Percentiles rank a stretch among this genome's conserved stretches.
phyloP scores from a whole-genome alignment of 2,888 invertebrate genomes.

The Sinelater perroti region DNA sequence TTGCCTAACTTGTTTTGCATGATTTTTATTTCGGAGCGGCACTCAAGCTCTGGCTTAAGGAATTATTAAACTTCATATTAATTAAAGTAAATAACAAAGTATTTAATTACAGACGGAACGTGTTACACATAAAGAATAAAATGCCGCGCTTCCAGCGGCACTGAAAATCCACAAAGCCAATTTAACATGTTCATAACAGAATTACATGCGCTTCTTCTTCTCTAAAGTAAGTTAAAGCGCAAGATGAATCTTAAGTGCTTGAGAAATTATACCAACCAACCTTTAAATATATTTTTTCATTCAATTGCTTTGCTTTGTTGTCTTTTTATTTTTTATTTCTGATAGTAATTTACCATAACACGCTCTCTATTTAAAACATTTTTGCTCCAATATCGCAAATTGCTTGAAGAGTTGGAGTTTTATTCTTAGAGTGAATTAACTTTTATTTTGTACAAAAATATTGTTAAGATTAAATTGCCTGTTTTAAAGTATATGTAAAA shows the following conservation, averaged over 20 bases:
- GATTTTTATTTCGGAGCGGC: not conserved
- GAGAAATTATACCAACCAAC: conserved; percentile 9
- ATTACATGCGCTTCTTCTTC: conserved; percentile 17
- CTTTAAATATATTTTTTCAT: conserved; percentile 1
- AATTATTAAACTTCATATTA: not conserved
- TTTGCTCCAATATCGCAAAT: too few relatives aligned
- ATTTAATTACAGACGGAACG: not conserved
- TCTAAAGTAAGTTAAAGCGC: conserved; percentile 14
- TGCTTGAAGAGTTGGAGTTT: too few relatives aligned
- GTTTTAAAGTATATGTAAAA: too few relatives aligned
- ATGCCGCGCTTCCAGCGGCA: not conserved
- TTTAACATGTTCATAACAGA: conserved; percentile 20
- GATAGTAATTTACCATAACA: too few relatives aligned
- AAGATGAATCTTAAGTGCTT: conserved; percentile 16
- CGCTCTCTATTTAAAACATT: too few relatives aligned
- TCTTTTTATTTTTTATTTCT: too few relatives aligned
- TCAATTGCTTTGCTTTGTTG: too few relatives aligned
- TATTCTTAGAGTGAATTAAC: too few relatives aligned
- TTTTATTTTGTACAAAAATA: too few relatives aligned
- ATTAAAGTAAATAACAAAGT: conserved; percentile 4
- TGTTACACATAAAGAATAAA: conserved; percentile 1
- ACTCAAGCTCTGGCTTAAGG: not conserved
- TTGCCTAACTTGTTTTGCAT: too few relatives aligned
- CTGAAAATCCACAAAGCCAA: too few relatives aligned
- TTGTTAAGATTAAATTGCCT: too few relatives aligned